These are phyloP conservation scores for Phyllopteryx taeniolatus DNA, from an alignment of 2,113 vertebrate genomes.

Conservation along the genomic window DNA sequence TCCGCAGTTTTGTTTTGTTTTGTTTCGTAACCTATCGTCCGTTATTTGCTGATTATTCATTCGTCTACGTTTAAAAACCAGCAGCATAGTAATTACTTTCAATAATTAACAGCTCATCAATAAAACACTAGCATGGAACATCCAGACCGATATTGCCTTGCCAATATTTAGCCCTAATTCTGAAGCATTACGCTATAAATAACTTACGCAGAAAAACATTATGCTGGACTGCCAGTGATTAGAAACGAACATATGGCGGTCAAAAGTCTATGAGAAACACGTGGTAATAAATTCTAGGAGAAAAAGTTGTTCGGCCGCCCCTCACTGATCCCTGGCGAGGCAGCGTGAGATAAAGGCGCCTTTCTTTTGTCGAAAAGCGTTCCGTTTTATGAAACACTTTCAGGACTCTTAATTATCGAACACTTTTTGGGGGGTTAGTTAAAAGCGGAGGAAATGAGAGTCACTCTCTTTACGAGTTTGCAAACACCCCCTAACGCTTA, in stretches of 20 bases:
- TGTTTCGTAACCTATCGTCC: too few species aligned
- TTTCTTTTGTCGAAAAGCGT: not conserved
- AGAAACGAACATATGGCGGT: conserved; percentile 2
- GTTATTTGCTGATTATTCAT: too few species aligned
- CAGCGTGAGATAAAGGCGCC: not conserved
- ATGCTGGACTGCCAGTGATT: not conserved
- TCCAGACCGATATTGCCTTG: not conserved
- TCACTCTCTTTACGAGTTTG: conserved; percentile 60
- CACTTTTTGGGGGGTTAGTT: conserved; percentile 45
- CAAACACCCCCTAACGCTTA: conserved; percentile 57
- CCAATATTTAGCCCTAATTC: not conserved
- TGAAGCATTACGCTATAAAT: not conserved
- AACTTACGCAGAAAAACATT: not conserved
- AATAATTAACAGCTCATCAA: not conserved
- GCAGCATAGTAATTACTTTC: too few species aligned
- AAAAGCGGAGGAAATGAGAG: conserved; percentile 58
- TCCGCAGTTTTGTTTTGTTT: too few species aligned
- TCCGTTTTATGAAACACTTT: conserved; percentile 68
- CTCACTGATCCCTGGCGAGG: not conserved
- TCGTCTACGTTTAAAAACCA: too few species aligned
- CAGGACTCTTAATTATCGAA: conserved; percentile 58
- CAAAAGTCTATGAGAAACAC: conserved; percentile 2
- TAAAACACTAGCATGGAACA: not conserved
- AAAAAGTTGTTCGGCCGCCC: not conserved
- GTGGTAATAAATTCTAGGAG: conserved; percentile 3